Evolutionary conservation across 1,140 invertebrate species (phyloP).

Genomic region (Drosophila melanogaster): Release_6_plus_ISO1_MT NT_037436.4:18196501-18197000

Average conservation of each 20-base stretch:
- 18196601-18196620: slow-evolving; percentile 20
- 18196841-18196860: slow-evolving; percentile 15
- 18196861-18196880: neutral
- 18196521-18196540: slow-evolving; percentile 28
- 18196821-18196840: slow-evolving; percentile 25
- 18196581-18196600: slow-evolving; percentile 30
- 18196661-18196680: slow-evolving; percentile 46
- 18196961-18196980: neutral
- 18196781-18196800: slow-evolving; percentile 28
- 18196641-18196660: slow-evolving; percentile 25
- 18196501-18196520: slow-evolving; percentile 3
- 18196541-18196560: slow-evolving; percentile 51
- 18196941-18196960: neutral
- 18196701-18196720: neutral
- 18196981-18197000: too few species aligned
- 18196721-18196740: slow-evolving; percentile 32
- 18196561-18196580: slow-evolving; percentile 37
- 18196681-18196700: slow-evolving; percentile 34
- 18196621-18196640: slow-evolving; percentile 3
- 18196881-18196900: neutral
- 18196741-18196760: slow-evolving; percentile 12
- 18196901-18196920: too few species aligned
- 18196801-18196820: slow-evolving; percentile 36
- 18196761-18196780: slow-evolving; percentile 20
- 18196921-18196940: neutral